A percentile compares a stretch with the other conserved stretches of the same genome.
Evolutionary conservation across 2,113 vertebrate genomes (phyloP).

Genomic region (Brachypteracias leptosomus): DNA sequence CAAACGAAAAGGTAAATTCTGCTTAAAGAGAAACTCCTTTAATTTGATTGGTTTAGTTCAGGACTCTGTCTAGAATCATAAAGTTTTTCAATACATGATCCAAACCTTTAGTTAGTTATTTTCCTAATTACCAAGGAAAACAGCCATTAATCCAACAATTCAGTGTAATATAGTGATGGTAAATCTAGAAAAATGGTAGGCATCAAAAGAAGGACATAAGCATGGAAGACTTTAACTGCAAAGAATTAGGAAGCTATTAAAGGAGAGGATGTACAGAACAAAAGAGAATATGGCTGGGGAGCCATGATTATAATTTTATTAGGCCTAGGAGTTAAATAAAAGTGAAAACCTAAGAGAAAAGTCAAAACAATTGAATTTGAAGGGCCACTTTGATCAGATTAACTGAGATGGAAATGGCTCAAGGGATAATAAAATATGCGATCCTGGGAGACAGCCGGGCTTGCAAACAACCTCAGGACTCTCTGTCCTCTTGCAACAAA

Average conservation of each 20-base stretch:
- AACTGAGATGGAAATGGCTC: background rate
- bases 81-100: background rate
- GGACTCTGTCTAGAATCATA: background rate
- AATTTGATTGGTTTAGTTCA: background rate
- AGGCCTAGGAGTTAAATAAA: constrained; percentile 22
- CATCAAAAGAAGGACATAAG: background rate
- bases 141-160: background rate
- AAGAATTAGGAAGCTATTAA: constrained; percentile 21
- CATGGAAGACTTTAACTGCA: background rate
- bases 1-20: background rate
- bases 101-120: background rate
- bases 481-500: background rate
- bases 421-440: background rate
- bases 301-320: background rate
- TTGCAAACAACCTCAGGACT: background rate
- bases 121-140: background rate
- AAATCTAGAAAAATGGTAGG: background rate
- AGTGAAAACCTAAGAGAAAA: constrained; percentile 16
- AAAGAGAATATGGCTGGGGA: background rate
- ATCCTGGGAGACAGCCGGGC: background rate
- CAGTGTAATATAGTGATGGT: background rate
- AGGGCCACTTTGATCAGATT: background rate
- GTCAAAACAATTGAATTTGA: constrained; percentile 10
- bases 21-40: background rate
- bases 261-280: background rate